Percentiles rank a stretch among this genome's conserved stretches.
These are phyloP conservation scores for Daktulosphaira vitifoliae DNA, from an alignment of 1,140 invertebrate species.

Conservation along the genomic window DNA sequence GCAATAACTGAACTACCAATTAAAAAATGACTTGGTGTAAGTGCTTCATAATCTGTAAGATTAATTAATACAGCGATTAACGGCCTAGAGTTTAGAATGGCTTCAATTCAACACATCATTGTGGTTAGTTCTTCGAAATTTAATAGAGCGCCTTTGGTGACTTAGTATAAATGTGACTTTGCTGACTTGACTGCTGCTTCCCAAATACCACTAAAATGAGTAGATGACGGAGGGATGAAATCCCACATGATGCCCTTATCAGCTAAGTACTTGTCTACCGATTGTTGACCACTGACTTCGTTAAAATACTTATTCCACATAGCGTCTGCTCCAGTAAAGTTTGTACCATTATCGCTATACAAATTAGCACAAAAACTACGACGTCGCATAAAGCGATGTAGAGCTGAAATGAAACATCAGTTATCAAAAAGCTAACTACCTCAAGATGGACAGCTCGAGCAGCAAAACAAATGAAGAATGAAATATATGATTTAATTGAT, in stretches of 20 bases:
- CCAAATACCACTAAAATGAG: slow-evolving; percentile 42
- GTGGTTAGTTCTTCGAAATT: slow-evolving; percentile 39
- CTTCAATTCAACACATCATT: slow-evolving; percentile 40
- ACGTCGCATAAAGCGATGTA: neutral
- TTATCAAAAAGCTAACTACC: neutral
- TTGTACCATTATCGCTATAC: neutral
- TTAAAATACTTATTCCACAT: neutral
- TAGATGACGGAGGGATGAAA: slow-evolving; percentile 39
- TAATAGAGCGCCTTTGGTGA: slow-evolving; percentile 37
- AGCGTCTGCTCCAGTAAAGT: neutral
- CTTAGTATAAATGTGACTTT: slow-evolving; percentile 40
- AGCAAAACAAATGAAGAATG: neutral
- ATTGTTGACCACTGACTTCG: neutral
- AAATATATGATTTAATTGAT: neutral
- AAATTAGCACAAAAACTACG: neutral
- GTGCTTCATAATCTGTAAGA: slow-evolving; percentile 17
- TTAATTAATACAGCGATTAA: too few relatives aligned
- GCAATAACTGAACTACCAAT: slow-evolving; percentile 36
- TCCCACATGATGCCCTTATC: slow-evolving; percentile 30
- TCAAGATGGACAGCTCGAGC: neutral
- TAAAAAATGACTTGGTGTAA: slow-evolving; percentile 39
- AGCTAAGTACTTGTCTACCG: neutral
- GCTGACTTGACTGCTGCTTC: slow-evolving; percentile 41
- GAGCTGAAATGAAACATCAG: neutral
- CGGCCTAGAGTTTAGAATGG: slow-evolving; percentile 42